phyloP scores from a whole-genome alignment of 35 echinoderm and acorn worm species.

The Amphiura filiformis region DNA sequence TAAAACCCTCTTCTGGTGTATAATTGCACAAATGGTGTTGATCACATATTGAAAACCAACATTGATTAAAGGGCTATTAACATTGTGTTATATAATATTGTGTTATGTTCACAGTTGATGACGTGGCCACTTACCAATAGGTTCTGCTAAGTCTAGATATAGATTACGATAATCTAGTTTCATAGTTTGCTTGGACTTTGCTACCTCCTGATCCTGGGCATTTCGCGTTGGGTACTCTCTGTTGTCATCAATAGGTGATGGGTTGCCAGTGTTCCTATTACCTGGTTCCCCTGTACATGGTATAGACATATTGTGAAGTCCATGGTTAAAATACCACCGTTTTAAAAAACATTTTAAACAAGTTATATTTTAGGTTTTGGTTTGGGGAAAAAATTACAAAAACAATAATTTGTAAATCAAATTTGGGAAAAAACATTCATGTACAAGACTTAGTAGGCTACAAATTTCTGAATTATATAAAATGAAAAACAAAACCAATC shows the following conservation, averaged over 20 bases:
- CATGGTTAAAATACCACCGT: no score
- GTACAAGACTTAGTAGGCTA: no score
- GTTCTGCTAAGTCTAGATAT: slow-evolving; percentile 46
- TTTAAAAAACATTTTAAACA: no score
- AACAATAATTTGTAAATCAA: no score
- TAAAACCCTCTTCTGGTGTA: background rate
- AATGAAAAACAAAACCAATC: no score
- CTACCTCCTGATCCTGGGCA: slow-evolving; percentile 83
- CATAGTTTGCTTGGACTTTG: slow-evolving; percentile 89
- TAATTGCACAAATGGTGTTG: background rate
- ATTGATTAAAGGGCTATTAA: background rate
- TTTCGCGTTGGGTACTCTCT: slow-evolving; percentile 61
- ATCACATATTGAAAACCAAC: background rate
- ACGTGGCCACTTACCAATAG: slow-evolving; percentile 42
- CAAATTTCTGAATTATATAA: no score
- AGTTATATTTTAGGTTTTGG: no score
- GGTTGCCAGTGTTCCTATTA: slow-evolving; percentile 1
- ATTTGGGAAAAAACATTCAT: no score
- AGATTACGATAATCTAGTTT: slow-evolving; percentile 46
- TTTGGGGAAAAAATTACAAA: no score
- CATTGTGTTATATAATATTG: background rate
- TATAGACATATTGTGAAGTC: no score
- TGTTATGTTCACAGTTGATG: background rate
- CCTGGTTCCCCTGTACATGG: slow-evolving; percentile 40
- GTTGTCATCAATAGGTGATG: slow-evolving; percentile 55